Evolutionary conservation across 2,797 vertebrate genomes (phyloP).

Genomic region (Peromyscus attwateri): DNA sequence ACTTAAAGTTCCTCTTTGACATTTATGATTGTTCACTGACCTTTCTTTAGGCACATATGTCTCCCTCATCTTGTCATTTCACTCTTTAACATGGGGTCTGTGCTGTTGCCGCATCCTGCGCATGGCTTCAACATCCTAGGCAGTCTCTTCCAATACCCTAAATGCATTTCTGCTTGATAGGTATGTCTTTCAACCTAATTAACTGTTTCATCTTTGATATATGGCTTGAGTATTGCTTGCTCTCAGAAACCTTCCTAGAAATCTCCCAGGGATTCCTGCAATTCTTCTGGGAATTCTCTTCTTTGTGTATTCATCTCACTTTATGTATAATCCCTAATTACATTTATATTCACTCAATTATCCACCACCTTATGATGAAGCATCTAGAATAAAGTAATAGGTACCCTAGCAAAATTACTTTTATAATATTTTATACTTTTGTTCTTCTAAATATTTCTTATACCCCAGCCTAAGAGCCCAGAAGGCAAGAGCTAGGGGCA

Average conservation of each 20-base stretch:
- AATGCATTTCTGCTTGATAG: not conserved
- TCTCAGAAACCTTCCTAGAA: not conserved
- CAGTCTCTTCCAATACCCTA: not conserved
- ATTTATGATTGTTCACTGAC: not conserved
- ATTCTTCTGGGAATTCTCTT: not conserved
- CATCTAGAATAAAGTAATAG: not conserved
- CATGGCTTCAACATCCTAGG: not conserved
- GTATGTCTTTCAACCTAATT: not conserved
- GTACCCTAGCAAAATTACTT: not conserved
- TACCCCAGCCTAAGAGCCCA: not conserved
- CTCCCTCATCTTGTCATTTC: not conserved
- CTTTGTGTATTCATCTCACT: not conserved
- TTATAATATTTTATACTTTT: not conserved
- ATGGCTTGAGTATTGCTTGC: not conserved
- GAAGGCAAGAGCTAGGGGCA: not conserved
- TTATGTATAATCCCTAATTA: not conserved
- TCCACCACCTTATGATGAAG: not conserved
- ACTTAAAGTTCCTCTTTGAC: not conserved
- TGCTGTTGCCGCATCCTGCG: fast-evolving
- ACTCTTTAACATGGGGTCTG: not conserved
- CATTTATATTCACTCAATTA: not conserved
- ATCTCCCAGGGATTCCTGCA: not conserved
- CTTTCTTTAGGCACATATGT: not conserved
- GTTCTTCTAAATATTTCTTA: not conserved
- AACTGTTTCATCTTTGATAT: not conserved